Evolutionary conservation across 2,888 invertebrate species (phyloP), one percentile per base, ranked within the genome.

Genomic region (Andrena marginata): DNA sequence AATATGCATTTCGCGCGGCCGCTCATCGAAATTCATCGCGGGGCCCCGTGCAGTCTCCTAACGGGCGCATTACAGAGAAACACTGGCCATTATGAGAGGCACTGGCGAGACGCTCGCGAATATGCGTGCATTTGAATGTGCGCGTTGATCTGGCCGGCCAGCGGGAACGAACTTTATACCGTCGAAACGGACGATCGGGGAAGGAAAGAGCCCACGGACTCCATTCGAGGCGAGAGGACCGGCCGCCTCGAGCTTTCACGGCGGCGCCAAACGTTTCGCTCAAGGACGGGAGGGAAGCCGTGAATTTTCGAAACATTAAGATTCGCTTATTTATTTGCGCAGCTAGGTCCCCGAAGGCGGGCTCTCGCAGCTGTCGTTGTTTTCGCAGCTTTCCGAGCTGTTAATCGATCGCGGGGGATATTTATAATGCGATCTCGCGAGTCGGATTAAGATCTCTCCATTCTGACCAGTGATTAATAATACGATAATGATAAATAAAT

Each of bases 1-100:
- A 80, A 78, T 82, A 75, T 82, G 78, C 78, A 76, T 78, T 85
- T 87, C 78, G 64, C 86, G 72, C 69, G 84, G 42, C 54, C 26
- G 78, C 56, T 81, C 84, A 74, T 87, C 85, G 84, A 76, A 85
- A 87, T 87, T 85, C 81, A 84, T 82, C 76, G 48, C 70, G 31
- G 13, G 77, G 48, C 75, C 33, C 60, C 82, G 59, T 20, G 62
- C 69, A 54, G 77, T 80, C 80, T 83, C 76, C 67, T 72, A 75
- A 68, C 70, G 51, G 72, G 78, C 77, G 70, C 73, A 73, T 84
- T 78, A 73, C 70, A 31, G 81, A 70, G 86, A 75, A 68, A 76
- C 79, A 80, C 80, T 79, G 83, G 20, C 83, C 71, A 76, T 83
- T 83, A 84, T 80, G 84, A 84, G 84, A 75, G 51, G 83, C 80